Percentiles rank a stretch among this genome's conserved stretches.
phyloP scores from a whole-genome alignment of 1,140 invertebrate species.

The Grapholita molesta region DNA sequence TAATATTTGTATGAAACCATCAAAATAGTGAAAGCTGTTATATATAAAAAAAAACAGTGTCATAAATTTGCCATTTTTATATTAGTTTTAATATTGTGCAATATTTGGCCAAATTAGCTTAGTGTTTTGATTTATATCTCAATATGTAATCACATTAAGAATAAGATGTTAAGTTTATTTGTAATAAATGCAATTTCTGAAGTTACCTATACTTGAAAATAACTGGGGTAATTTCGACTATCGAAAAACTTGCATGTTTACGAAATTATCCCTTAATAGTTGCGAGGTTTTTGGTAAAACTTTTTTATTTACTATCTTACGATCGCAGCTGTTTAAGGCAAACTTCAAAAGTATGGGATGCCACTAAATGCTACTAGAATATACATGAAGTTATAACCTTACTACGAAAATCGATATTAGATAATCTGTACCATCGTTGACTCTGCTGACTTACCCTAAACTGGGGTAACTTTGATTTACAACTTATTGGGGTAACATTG shows the following conservation, averaged over 20 bases:
- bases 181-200: neutral
- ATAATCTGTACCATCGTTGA: too few relatives aligned
- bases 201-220: too few relatives aligned
- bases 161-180: neutral
- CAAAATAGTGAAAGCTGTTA: neutral
- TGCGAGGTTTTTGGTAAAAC: too few relatives aligned
- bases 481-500: too few relatives aligned
- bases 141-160: neutral
- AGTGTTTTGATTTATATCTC: slow-evolving; percentile 18
- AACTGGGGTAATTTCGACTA: too few relatives aligned
- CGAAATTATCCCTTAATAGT: too few relatives aligned
- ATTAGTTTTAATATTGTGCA: slow-evolving; percentile 35
- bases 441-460: too few relatives aligned
- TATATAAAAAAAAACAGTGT: slow-evolving; percentile 25
- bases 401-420: too few relatives aligned
- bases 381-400: neutral
- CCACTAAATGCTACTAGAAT: neutral
- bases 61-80: slow-evolving; percentile 32
- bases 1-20: neutral
- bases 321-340: neutral
- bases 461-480: too few relatives aligned
- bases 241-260: too few relatives aligned
- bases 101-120: slow-evolving; percentile 41
- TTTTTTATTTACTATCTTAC: neutral
- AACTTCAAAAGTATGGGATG: neutral